phyloP scores from a whole-genome alignment of 2,113 vertebrate species.

The Stigmatopora argus region DNA sequence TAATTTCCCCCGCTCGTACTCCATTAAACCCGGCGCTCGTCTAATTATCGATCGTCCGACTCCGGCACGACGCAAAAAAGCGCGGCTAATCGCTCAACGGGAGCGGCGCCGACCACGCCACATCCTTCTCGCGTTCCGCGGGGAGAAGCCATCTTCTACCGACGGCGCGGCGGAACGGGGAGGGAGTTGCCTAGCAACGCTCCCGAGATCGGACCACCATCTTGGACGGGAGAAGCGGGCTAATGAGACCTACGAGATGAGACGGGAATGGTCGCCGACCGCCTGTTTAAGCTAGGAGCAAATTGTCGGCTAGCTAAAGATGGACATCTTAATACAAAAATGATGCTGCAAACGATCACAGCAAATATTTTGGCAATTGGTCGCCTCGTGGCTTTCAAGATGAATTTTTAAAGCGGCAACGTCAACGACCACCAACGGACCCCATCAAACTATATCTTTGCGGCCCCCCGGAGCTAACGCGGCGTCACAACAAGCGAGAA shows the following conservation, averaged over 20 bases:
- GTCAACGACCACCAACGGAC: too few species aligned
- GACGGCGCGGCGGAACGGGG: conserved; percentile 53
- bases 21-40: conserved; percentile 28
- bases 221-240: conserved; percentile 62
- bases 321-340: not conserved
- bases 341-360: too few species aligned
- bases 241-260: conserved; percentile 42
- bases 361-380: too few species aligned
- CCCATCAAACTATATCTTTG: too few species aligned
- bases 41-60: conserved; percentile 28
- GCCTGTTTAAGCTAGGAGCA: too few species aligned
- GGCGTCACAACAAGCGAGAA: not conserved
- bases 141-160: conserved; percentile 69
- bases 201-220: conserved; percentile 50
- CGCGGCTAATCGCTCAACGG: not conserved
- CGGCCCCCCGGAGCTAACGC: not conserved
- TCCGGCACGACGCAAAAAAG: not conserved
- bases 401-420: too few species aligned
- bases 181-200: conserved; percentile 67
- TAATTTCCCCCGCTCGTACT: conserved; percentile 28
- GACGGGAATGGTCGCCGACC: too few species aligned
- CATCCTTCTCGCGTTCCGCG: conserved; percentile 28
- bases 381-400: too few species aligned
- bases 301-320: too few species aligned
- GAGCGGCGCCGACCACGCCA: not conserved